Percentiles rank a stretch among this genome's conserved stretches.
Conservation (phyloP, 2,797 vertebrate genomes). For the Cyclopterus lumpus region DNA sequence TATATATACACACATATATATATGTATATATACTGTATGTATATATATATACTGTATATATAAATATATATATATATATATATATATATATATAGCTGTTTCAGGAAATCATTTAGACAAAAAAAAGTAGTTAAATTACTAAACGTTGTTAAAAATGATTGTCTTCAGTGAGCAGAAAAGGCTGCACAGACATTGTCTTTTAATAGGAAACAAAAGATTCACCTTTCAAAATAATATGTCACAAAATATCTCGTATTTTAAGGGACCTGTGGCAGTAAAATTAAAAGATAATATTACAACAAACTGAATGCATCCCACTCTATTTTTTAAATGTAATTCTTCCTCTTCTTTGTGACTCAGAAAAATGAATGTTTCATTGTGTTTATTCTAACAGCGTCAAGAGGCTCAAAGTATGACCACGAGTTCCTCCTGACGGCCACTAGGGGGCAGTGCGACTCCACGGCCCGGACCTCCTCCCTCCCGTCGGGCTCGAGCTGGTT, state of each 20-base stretch:
- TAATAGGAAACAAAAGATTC: not conserved
- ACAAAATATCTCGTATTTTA: not conserved
- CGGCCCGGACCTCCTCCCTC: slow-evolving; percentile 30
- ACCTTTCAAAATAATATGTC: not conserved
- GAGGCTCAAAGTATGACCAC: not conserved
- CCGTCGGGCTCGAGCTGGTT: slow-evolving; percentile 51
- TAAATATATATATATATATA: no score
- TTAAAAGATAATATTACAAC: not conserved
- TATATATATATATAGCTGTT: not conserved
- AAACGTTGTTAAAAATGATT: not conserved
- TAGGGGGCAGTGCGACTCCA: slow-evolving; percentile 90
- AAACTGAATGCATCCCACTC: not conserved
- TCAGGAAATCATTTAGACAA: not conserved
- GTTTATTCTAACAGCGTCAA: not conserved
- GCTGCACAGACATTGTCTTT: not conserved
- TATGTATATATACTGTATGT: no score
- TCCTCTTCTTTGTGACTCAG: not conserved
- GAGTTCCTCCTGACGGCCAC: slow-evolving; percentile 63
- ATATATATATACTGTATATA: no score
- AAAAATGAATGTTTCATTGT: no score
- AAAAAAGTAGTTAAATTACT: not conserved
- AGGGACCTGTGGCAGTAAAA: not conserved
- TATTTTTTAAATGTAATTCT: not conserved
- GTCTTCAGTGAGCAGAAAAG: not conserved
- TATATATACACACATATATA: no score